phyloP scores from a whole-genome alignment of 35 echinoderm and acorn worm species.

The Anneissia japonica region DNA sequence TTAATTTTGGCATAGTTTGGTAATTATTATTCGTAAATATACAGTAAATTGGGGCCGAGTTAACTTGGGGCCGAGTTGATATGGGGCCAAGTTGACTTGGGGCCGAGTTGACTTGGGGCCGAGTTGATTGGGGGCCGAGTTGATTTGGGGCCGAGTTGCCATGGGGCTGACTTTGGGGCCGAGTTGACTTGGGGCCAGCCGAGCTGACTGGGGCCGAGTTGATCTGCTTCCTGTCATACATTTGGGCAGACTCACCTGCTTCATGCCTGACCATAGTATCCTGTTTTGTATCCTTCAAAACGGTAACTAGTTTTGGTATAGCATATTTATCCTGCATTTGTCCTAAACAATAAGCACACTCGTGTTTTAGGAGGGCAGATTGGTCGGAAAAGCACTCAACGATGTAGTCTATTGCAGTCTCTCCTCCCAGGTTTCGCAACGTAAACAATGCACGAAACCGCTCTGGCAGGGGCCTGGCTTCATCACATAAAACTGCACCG shows the following conservation, averaged over 20 bases:
- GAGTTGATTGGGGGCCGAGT: too few relatives aligned
- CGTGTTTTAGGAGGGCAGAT: conserved; percentile 86
- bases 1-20: too few relatives aligned
- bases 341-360: conserved; percentile 87
- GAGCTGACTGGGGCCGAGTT: too few relatives aligned
- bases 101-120: too few relatives aligned
- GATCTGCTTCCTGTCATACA: too few relatives aligned
- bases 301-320: conserved; percentile 55
- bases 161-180: too few relatives aligned
- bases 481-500: conserved; percentile 51
- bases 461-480: conserved; percentile 45
- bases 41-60: too few relatives aligned
- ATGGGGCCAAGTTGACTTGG: too few relatives aligned
- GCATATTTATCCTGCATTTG: conserved; percentile 92
- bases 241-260: conserved; percentile 76
- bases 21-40: too few relatives aligned
- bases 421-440: conserved; percentile 75
- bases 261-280: conserved; percentile 95
- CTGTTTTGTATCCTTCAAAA: conserved; percentile 70
- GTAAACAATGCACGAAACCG: conserved; percentile 94
- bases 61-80: too few relatives aligned
- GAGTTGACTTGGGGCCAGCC: too few relatives aligned
- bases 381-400: conserved; percentile 56
- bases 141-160: too few relatives aligned
- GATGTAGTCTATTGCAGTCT: conserved; percentile 60